phyloP scores from a whole-genome alignment of 2,797 vertebrate genomes.

The Cygnus olor region DNA sequence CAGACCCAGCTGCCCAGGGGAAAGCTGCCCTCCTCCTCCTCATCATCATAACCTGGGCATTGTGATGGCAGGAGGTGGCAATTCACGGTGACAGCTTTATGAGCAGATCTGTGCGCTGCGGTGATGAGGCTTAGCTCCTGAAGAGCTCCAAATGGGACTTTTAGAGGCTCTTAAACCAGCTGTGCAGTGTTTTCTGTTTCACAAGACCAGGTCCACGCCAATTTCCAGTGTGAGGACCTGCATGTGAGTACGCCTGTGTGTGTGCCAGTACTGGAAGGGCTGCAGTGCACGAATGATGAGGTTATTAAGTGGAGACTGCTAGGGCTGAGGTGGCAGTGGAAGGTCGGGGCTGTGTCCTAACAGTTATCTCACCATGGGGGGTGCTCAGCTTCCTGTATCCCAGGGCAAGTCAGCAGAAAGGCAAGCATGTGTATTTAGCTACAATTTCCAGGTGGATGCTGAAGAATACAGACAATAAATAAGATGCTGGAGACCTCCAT shows the following conservation, averaged over 20 bases:
- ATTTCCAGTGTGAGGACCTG: background rate
- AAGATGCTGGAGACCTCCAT: background rate
- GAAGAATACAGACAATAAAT: background rate
- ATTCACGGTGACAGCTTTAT: constrained; percentile 60
- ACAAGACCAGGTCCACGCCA: background rate
- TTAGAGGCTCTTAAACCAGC: constrained; percentile 50
- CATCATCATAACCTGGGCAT: background rate
- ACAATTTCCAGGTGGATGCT: background rate
- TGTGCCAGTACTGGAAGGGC: background rate
- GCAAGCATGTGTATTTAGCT: background rate
- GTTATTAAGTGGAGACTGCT: background rate
- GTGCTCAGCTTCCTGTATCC: background rate
- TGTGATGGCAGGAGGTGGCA: background rate
- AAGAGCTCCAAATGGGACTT: constrained; percentile 24
- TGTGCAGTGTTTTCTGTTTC: constrained; percentile 46
- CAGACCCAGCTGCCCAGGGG: background rate
- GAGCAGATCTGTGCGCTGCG: background rate
- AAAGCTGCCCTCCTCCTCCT: background rate
- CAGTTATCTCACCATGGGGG: background rate
- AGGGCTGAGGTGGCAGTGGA: background rate
- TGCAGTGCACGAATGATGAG: background rate
- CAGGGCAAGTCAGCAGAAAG: background rate
- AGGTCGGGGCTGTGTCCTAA: background rate
- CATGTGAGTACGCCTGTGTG: rapidly evolving
- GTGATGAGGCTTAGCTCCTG: constrained; percentile 26